Conservation (phyloP, 2,797 vertebrate species). For the Lates japonicus region DNA sequence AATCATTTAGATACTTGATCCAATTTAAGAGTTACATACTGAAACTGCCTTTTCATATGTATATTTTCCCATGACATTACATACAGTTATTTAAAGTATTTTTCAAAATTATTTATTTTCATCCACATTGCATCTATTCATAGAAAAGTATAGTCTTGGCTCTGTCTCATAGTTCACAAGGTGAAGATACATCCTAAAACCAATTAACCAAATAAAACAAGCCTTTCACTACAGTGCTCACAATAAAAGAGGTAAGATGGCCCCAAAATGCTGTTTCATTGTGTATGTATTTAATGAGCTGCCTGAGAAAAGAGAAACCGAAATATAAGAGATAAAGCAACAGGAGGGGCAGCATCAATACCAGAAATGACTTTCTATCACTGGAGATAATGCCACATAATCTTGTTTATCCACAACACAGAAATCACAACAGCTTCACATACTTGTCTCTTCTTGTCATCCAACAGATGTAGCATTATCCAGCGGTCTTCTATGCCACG, state of each 20-base stretch:
- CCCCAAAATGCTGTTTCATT: not conserved
- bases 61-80: not conserved
- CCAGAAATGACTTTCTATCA: not conserved
- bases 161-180: not conserved
- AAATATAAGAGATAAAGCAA: not conserved
- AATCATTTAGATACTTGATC: not conserved
- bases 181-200: not conserved
- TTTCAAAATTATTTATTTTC: not conserved
- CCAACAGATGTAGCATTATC: conserved; percentile 86
- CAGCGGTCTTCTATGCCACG: conserved; percentile 82
- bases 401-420: not conserved
- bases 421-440: not conserved
- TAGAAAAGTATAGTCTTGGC: not conserved
- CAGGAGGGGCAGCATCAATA: not conserved
- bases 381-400: not conserved
- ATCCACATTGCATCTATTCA: not conserved
- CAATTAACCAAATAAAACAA: not conserved
- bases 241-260: not conserved
- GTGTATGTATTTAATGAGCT: not conserved
- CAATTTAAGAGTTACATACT: not conserved
- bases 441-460: not conserved
- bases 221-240: not conserved
- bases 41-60: not conserved
- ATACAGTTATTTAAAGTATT: not conserved
- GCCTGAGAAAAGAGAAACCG: not conserved